phyloP scores from a whole-genome alignment of 2,888 invertebrate genomes.

The Ichneumoninae sp. region DNA sequence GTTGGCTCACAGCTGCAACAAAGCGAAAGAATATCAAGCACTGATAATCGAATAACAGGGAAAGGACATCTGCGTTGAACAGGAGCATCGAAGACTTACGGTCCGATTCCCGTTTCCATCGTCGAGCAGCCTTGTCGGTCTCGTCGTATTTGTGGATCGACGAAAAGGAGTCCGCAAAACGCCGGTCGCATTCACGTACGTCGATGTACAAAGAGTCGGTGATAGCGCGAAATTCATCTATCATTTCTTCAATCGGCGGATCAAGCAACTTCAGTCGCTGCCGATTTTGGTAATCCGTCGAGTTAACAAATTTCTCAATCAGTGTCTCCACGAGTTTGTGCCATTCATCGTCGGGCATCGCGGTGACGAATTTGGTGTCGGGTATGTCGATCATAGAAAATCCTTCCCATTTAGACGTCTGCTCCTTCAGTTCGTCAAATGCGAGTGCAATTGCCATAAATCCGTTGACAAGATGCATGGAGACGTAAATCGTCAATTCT shows the following conservation, averaged over 20 bases:
- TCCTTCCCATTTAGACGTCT: no score
- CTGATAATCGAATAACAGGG: no score
- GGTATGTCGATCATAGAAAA: not conserved
- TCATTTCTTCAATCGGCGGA: constrained; percentile 13
- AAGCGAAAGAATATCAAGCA: no score
- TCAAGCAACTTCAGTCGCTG: not conserved
- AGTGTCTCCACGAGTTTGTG: not conserved
- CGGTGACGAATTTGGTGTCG: not conserved
- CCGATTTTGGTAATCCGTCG: constrained; percentile 9
- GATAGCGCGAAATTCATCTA: constrained; percentile 7
- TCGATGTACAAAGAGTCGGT: not conserved
- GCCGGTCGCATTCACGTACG: not conserved
- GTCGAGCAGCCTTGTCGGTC: not conserved
- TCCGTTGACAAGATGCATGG: no score
- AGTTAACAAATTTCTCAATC: not conserved
- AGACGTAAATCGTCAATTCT: no score
- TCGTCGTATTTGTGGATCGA: not conserved
- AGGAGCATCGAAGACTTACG: not conserved
- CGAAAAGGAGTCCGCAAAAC: no score
- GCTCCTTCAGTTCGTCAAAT: no score
- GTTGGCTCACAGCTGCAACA: not conserved
- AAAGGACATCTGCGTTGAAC: no score
- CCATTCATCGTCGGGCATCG: constrained; percentile 18
- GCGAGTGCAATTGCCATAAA: no score
- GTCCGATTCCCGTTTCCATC: not conserved